Percentiles rank a stretch among this genome's conserved stretches.
phyloP scores from a whole-genome alignment of 2,113 vertebrate species.

The Strix uralensis region DNA sequence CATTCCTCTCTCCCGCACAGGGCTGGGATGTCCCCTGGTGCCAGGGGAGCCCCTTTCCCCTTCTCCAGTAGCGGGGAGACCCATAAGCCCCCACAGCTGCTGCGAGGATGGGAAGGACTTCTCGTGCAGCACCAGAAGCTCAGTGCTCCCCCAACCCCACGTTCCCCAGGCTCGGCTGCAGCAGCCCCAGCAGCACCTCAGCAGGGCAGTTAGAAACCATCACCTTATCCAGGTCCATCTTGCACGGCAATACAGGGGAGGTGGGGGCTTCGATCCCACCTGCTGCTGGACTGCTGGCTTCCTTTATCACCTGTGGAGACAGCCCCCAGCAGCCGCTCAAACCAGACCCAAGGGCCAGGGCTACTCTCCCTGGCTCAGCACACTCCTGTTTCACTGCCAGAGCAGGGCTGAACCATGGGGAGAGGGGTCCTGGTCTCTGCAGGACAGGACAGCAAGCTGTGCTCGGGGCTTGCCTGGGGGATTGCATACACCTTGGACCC shows the following conservation, averaged over 20 bases:
- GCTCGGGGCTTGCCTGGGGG: rapidly evolving
- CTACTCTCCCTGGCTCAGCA: not conserved
- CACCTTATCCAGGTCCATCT: slow-evolving; percentile 92
- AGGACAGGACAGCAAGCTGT: not conserved
- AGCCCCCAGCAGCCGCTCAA: not conserved
- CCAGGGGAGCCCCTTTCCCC: not conserved
- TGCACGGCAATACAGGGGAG: slow-evolving; percentile 87
- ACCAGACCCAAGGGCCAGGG: rapidly evolving
- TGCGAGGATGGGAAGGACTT: not conserved
- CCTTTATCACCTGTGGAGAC: slow-evolving; percentile 85
- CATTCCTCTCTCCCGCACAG: not conserved
- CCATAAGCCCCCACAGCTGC: not conserved
- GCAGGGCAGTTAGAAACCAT: not conserved
- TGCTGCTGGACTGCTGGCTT: slow-evolving; percentile 76
- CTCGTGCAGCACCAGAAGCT: not conserved
- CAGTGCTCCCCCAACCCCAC: rapidly evolving
- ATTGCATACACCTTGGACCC: not conserved
- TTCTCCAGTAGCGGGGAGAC: not conserved
- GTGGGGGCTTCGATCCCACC: slow-evolving; percentile 76
- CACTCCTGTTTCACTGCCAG: rapidly evolving
- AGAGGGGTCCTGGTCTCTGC: not conserved
- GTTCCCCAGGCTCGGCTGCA: rapidly evolving
- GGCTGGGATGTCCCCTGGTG: rapidly evolving
- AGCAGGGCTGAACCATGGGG: rapidly evolving
- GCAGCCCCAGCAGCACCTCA: not conserved